Evolutionary conservation across 2,113 vertebrate genomes (phyloP), one percentile per base, ranked within the genome.

Genomic region (Zapornia atra): DNA sequence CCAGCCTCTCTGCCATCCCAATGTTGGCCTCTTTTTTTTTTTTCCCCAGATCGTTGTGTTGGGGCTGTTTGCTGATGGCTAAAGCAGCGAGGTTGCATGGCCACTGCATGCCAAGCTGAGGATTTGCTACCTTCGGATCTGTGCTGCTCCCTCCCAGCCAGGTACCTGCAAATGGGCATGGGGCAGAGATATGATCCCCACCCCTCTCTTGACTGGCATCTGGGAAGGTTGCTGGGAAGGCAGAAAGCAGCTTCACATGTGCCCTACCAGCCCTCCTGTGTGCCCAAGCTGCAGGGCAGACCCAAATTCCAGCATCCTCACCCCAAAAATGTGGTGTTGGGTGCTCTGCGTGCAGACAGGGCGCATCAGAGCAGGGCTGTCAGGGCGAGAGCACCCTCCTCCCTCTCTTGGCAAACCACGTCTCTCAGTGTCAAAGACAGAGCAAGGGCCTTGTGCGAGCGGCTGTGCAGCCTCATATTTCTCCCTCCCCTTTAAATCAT

Each of bases 401-500:
- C 8, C 18, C 44, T 66, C 13, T 79, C 42, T 31, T 68, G 68
- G 50, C 78, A 90, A 86, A 73, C 34, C 61, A 57, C 2, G 3
- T 26, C 36, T 92, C 61, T 56, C 70, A 36, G 33, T 46, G 56
- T 40, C 66, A 63, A 84, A 90, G 79, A 79, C 1, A 15, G 63
- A 92, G 90, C 48, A 81, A 90, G 40, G 71, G 78, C 72, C 53
- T 29, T 33, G 28, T 82, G 75, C 1, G 4, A 94, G 65, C 1
- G 2, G 73, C 89, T 9, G 6, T 69, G 57, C 50, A 85, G 92
- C 80, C 93, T 88, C 94, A 61, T 96, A 96, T 97, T 94, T 95
- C 97, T 95, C 93, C 91, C 83, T 90, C 73, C 73, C 66, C 84
- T 95, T 95, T 97, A 97, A 97, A 97, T 97, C 96, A 97, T 97